A percentile compares a stretch with the other conserved stretches of the same genome.
Conservation (phyloP, 2,888 invertebrate genomes). For the Caenorhabditis uteleia region DNA sequence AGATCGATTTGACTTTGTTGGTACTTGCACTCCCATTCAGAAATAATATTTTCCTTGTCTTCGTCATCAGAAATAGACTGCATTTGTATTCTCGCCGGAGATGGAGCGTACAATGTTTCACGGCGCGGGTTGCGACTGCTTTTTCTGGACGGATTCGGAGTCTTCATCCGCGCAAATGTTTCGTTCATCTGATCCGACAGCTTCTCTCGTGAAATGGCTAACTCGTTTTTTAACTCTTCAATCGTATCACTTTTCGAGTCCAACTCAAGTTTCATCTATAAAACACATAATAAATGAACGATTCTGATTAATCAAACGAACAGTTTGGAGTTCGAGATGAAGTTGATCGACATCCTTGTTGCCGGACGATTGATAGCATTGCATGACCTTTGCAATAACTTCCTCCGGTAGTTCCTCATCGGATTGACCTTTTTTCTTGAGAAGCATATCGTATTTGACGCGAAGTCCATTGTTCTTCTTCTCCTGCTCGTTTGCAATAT, state of each 20-base stretch:
- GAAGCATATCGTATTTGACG: conserved; percentile 7
- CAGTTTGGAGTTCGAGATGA: background rate
- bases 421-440: conserved; percentile 1
- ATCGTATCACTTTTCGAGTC: conserved; percentile 6
- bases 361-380: too few relatives aligned
- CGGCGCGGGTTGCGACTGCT: conserved; percentile 16
- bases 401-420: background rate
- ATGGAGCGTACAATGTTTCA: conserved; percentile 22
- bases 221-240: conserved; percentile 7
- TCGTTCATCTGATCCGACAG: conserved; percentile 7
- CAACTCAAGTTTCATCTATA: conserved; percentile 17
- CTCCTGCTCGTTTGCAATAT: conserved; percentile 4
- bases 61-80: too few relatives aligned
- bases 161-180: conserved; percentile 5
- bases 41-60: too few relatives aligned
- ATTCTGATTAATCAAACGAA: background rate
- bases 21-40: too few relatives aligned
- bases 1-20: too few relatives aligned
- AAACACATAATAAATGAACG: background rate
- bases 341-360: too few relatives aligned
- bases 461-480: conserved; percentile 14
- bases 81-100: too few relatives aligned
- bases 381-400: background rate
- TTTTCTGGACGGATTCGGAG: conserved; percentile 10
- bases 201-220: background rate